phyloP scores from a whole-genome alignment of 2,888 invertebrate genomes.

The Euzetes globulus region DNA sequence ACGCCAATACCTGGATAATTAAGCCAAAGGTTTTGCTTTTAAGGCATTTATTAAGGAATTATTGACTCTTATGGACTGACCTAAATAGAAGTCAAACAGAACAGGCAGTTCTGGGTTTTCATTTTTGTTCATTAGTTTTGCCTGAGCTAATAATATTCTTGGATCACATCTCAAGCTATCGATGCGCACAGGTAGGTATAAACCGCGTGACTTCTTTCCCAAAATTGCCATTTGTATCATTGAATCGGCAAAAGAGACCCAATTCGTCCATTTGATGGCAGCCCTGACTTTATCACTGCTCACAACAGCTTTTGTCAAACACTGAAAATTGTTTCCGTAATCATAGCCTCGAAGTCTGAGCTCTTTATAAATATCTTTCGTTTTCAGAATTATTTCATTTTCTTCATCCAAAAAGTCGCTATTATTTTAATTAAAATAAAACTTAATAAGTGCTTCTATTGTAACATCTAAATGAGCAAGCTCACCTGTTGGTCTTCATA shows the following conservation, averaged over 20 bases:
- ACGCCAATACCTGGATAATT: constrained; percentile 45
- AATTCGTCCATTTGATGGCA: constrained; percentile 55
- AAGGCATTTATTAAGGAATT: too few relatives aligned
- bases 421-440: neutral
- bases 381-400: neutral
- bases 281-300: neutral
- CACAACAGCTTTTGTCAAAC: neutral
- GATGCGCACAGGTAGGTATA: constrained; percentile 48
- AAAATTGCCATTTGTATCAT: constrained; percentile 67
- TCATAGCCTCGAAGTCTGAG: constrained; percentile 24
- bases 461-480: too few relatives aligned
- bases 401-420: neutral
- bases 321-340: constrained; percentile 23
- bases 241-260: constrained; percentile 91
- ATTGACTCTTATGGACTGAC: too few relatives aligned
- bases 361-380: constrained; percentile 22
- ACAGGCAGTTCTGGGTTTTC: neutral
- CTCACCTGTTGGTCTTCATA: neutral
- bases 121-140: too few relatives aligned
- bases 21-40: neutral
- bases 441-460: too few relatives aligned
- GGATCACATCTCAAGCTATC: constrained; percentile 35
- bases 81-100: constrained; percentile 48
- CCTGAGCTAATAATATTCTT: neutral
- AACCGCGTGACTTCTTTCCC: constrained; percentile 42